phyloP scores from a whole-genome alignment of 2,888 invertebrate species.

The Dysmachus trigonus region DNA sequence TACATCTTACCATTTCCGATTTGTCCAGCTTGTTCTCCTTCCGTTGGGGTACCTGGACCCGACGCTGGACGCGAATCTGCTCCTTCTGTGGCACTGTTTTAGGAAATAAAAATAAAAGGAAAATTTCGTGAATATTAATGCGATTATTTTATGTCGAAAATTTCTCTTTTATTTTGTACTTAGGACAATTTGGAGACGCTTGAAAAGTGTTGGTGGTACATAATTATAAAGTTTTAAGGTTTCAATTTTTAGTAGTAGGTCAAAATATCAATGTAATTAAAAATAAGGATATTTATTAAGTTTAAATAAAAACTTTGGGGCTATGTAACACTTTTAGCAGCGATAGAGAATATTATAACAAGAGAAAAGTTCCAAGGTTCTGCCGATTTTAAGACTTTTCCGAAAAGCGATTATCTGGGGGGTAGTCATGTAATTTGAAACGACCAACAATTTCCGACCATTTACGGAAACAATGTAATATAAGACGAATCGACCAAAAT shows the following conservation, averaged over 20 bases:
- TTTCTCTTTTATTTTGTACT: not conserved
- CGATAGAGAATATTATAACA: too few relatives aligned
- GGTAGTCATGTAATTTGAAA: too few relatives aligned
- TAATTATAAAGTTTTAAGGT: not conserved
- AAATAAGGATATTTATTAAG: not conserved
- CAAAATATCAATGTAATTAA: not conserved
- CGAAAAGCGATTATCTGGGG: too few relatives aligned
- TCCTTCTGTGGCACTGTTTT: slow-evolving; percentile 84
- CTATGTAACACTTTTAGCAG: not conserved
- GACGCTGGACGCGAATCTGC: slow-evolving; percentile 88
- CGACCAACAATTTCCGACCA: too few relatives aligned
- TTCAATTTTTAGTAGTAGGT: not conserved
- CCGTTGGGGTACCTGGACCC: slow-evolving; percentile 79
- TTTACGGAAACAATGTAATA: too few relatives aligned
- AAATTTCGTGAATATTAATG: not conserved
- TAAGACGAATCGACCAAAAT: too few relatives aligned
- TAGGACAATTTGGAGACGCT: not conserved
- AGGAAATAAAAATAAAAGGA: not conserved
- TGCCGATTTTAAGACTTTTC: not conserved
- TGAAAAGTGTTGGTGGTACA: not conserved
- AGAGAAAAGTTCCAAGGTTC: not conserved
- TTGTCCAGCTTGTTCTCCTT: slow-evolving; percentile 77
- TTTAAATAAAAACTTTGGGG: not conserved
- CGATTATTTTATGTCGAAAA: not conserved
- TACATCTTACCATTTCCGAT: slow-evolving; percentile 76